Evolutionary conservation across 2,797 vertebrate species (phyloP).

Genomic region (Sebastes steindachneri): DNA sequence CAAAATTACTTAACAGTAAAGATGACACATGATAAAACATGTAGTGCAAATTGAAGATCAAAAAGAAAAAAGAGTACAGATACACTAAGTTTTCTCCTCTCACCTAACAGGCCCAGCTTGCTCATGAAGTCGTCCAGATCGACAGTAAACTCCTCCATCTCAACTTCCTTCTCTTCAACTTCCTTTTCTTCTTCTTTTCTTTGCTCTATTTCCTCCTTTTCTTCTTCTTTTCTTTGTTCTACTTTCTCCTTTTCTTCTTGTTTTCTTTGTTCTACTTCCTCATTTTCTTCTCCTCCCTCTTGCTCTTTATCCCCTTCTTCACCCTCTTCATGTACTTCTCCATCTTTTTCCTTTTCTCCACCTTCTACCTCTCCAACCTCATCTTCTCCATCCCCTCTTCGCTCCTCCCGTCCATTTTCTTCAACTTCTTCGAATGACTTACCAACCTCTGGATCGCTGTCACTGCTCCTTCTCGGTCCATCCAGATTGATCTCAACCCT

Average conservation of each 20-base stretch:
- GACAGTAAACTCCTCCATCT: conserved; percentile 23
- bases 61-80: not conserved
- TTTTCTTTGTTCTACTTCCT: not conserved
- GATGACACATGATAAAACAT: not conserved
- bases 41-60: not conserved
- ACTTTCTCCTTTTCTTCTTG: not conserved
- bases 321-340: not conserved
- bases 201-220: not conserved
- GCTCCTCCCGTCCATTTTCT: conserved; percentile 10
- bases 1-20: not conserved
- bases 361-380: not conserved
- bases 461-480: not conserved
- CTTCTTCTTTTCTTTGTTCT: not conserved
- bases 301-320: not conserved
- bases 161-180: conserved; percentile 1
- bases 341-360: not conserved
- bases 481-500: conserved; percentile 39
- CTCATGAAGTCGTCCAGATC: conserved; percentile 74
- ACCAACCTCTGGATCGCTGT: conserved; percentile 57
- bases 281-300: conserved; percentile 12
- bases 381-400: not conserved
- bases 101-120: conserved; percentile 71
- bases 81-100: conserved; percentile 15
- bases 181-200: conserved; percentile 20
- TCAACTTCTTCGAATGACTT: conserved; percentile 34